Evolutionary conservation across 2,797 vertebrate species (phyloP).

Genomic region (Hephaestus fuliginosus): DNA sequence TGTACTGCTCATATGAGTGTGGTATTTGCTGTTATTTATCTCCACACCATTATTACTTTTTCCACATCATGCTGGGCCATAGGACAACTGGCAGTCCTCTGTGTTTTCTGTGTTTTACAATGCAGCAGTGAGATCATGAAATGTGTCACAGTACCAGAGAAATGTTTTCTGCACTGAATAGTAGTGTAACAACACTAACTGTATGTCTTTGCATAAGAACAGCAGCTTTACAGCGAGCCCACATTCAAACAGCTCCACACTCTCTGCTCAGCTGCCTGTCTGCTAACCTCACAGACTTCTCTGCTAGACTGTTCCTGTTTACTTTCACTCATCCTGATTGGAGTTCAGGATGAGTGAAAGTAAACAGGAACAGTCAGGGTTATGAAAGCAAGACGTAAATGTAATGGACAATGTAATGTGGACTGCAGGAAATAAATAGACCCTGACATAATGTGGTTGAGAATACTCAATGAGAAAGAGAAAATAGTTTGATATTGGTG

Average conservation of each 20-base stretch:
- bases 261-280: constrained; percentile 1
- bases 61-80: constrained; percentile 16
- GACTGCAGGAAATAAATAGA: neutral
- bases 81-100: constrained; percentile 36
- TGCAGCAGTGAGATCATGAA: constrained; percentile 29
- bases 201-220: constrained; percentile 21
- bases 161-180: constrained; percentile 16
- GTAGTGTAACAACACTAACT: constrained; percentile 1
- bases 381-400: neutral
- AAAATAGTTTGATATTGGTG: neutral
- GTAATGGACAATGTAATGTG: too few relatives aligned
- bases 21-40: neutral
- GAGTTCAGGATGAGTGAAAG: too few relatives aligned
- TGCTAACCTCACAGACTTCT: constrained; percentile 12
- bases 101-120: constrained; percentile 51
- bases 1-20: neutral
- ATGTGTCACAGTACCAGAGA: constrained; percentile 42
- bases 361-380: neutral
- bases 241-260: neutral
- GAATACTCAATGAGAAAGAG: neutral
- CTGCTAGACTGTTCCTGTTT: constrained; percentile 18
- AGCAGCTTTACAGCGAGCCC: constrained; percentile 1
- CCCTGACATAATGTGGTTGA: neutral
- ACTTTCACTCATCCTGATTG: neutral
- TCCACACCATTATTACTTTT: constrained; percentile 11